Conservation (phyloP, 2,797 vertebrate species). For the Siniperca obscura region DNA sequence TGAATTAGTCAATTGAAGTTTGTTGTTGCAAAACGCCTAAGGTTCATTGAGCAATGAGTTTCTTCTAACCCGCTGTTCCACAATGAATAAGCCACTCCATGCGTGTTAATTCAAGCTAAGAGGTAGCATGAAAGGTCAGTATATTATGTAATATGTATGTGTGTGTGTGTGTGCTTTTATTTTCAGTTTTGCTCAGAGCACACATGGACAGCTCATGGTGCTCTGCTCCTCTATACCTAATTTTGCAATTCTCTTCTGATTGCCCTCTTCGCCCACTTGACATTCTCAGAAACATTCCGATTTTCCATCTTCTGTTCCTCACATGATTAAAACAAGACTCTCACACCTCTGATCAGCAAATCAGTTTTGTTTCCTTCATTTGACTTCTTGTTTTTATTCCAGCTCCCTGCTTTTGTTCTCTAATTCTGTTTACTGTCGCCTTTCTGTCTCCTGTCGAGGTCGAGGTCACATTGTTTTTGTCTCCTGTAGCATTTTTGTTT, state of each 20-base stretch:
- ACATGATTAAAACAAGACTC: slow-evolving; percentile 5
- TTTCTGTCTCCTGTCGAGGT: background rate
- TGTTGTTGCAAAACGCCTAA: background rate
- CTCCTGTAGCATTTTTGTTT: background rate
- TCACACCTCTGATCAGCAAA: slow-evolving; percentile 15
- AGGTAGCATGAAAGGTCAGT: slow-evolving; percentile 21
- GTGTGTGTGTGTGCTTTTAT: background rate
- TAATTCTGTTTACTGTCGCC: background rate
- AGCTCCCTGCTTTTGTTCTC: slow-evolving; percentile 17
- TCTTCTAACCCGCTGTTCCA: slow-evolving; percentile 25
- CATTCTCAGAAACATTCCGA: background rate
- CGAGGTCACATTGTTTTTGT: slow-evolving; percentile 5
- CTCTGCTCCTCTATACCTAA: slow-evolving; percentile 2
- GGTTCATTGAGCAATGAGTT: slow-evolving; percentile 27
- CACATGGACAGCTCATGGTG: slow-evolving; percentile 14
- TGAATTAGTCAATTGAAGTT: slow-evolving; percentile 25
- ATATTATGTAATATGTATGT: slow-evolving; percentile 29
- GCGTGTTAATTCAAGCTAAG: slow-evolving; percentile 32
- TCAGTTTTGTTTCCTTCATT: slow-evolving; percentile 45
- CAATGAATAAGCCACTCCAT: slow-evolving; percentile 7
- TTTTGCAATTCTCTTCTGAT: background rate
- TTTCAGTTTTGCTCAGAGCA: slow-evolving; percentile 1
- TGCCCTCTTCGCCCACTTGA: background rate
- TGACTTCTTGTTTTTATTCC: slow-evolving; percentile 20
- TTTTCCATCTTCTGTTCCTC: slow-evolving; percentile 10